These are phyloP conservation scores for Himalopsyche japonica DNA, from an alignment of 2,888 invertebrate genomes.

Conservation along the genomic window DNA sequence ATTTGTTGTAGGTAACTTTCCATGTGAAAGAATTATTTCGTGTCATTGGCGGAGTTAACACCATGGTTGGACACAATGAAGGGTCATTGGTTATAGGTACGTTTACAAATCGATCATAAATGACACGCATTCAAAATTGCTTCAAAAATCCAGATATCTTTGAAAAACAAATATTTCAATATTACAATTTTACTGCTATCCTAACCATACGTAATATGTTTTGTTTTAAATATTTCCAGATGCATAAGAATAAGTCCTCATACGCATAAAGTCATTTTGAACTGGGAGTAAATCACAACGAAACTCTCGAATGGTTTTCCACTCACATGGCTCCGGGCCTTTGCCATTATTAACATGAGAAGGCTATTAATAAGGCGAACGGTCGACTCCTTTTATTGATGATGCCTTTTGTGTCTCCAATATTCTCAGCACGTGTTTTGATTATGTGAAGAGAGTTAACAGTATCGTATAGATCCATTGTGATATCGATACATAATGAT, in stretches of 20 bases:
- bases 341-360: slow-evolving; percentile 27
- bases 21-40: slow-evolving; percentile 81
- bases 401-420: slow-evolving; percentile 1
- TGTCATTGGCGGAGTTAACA: slow-evolving; percentile 83
- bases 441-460: background rate
- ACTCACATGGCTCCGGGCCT: slow-evolving; percentile 11
- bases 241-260: background rate
- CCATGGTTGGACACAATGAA: slow-evolving; percentile 89
- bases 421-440: slow-evolving; percentile 1
- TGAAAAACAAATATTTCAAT: no score
- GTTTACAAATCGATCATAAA: background rate
- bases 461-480: background rate
- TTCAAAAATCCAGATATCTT: no score
- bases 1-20: slow-evolving; percentile 72
- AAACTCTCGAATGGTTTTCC: slow-evolving; percentile 4
- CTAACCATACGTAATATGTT: no score
- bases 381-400: background rate
- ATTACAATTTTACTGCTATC: no score
- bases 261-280: background rate
- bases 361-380: slow-evolving; percentile 20
- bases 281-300: background rate
- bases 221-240: no score
- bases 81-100: slow-evolving; percentile 75
- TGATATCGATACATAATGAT: background rate
- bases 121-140: no score